Evolutionary conservation across 2,797 vertebrate genomes (phyloP).

Genomic region (Diplodus sargus): DNA sequence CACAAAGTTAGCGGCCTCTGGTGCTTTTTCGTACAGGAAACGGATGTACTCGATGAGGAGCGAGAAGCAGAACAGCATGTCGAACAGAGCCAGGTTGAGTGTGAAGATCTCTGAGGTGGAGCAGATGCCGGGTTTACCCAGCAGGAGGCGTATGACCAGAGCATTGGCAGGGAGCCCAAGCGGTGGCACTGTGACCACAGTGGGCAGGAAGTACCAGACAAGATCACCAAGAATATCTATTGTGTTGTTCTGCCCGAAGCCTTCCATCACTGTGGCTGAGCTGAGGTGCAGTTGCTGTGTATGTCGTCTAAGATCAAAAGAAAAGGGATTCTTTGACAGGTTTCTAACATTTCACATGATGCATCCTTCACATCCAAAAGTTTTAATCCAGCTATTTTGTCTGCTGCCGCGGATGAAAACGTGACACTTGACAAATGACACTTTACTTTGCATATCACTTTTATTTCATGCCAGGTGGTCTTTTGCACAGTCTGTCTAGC

Average conservation of each 20-base stretch:
- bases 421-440: not conserved
- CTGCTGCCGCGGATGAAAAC: not conserved
- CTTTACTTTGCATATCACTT: conserved; percentile 13
- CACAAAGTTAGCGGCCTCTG: not conserved
- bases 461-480: conserved; percentile 13
- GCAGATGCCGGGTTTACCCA: conserved; percentile 51
- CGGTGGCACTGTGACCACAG: not conserved
- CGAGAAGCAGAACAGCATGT: conserved; percentile 35
- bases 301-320: not conserved
- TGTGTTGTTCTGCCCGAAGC: accelerated
- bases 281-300: not conserved
- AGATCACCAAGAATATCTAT: not conserved
- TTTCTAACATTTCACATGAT: not conserved
- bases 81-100: conserved; percentile 22
- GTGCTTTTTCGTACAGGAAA: not conserved
- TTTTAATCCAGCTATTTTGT: not conserved
- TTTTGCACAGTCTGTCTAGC: not conserved
- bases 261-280: conserved; percentile 3
- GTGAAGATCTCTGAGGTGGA: conserved; percentile 56
- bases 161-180: conserved; percentile 30
- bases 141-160: conserved; percentile 36
- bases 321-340: not conserved
- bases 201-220: conserved; percentile 34
- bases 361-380: not conserved
- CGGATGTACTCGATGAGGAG: not conserved